Base-by-base conservation (phyloP, 2,113 vertebrate species). In the Arvicanthis niloticus region DNA sequence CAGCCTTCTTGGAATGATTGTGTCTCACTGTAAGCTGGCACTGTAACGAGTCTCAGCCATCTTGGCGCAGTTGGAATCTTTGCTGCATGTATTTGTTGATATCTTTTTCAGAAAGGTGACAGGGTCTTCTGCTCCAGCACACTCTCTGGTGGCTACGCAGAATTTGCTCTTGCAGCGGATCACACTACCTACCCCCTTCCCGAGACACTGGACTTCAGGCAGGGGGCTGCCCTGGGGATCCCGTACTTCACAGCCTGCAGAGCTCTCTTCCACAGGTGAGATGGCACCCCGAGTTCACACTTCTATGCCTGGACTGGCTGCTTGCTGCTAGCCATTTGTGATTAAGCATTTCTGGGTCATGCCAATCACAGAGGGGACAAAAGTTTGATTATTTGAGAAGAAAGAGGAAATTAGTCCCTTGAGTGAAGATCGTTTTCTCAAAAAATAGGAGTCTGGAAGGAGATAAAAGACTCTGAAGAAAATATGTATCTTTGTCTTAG, bases 191-290 rank as follows among this genome's bases (percentile, higher is more conserved):
- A 99, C 93, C 97, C 94, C 9, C 98, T 99, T 90, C 99, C 99
- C 0, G 98, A 98, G 8, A 97, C 98, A 0, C 91, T 99, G 87
- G 98, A 99, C 98, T 99, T 98, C 26, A 97, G 93, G n/a, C 99
- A 99, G 98, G 99, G 99, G 53, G 99, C 99, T 1, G 99, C 99
- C 0, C 95, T 99, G 0, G 99, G 99, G 6, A 96, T 99, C 73
- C 99, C 99, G 0, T 99, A 99, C 97, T 99, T 99, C 98, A 99
- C 99, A 9, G 99, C 99, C 3, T 99, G 98, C 91, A 98, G 99
- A n/a, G 99, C 99, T n/a, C 98, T 99, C 45, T 70, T 99, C 96
- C 99, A 99, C 93, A 99, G 99, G 99, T 99, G 99, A 98, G 48
- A 62, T 51, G 40, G 68, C 40, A 1, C 12, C 45, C 22, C 21